phyloP scores from a whole-genome alignment of 35 echinoderm and acorn worm genomes.

The Chiridota heheva region DNA sequence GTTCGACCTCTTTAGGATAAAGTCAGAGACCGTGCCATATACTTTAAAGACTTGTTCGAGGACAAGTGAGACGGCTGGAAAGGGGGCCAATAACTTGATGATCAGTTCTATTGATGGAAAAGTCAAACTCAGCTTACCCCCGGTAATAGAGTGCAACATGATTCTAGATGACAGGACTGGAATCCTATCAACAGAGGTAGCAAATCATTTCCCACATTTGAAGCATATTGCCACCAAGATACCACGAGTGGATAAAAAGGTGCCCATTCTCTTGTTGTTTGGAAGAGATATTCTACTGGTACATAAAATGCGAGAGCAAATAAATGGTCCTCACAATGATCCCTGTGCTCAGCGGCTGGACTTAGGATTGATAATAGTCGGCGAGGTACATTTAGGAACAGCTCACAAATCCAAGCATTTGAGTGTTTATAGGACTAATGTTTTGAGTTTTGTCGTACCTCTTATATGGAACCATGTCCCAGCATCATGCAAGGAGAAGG shows the following conservation, averaged over 20 bases:
- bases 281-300: conserved; percentile 19
- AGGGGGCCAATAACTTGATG: not conserved
- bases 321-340: conserved; percentile 22
- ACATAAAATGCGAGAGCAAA: conserved; percentile 21
- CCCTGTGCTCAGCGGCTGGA: conserved; percentile 14
- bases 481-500: not conserved
- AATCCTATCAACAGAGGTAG: conserved; percentile 31
- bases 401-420: not conserved
- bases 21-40: not conserved
- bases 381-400: not conserved
- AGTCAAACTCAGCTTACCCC: not conserved
- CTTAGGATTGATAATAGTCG: conserved; percentile 9
- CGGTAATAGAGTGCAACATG: not conserved
- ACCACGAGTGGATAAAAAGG: not conserved
- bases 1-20: not conserved
- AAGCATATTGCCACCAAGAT: not conserved
- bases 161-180: conserved; percentile 30
- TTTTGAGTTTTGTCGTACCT: not conserved
- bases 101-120: conserved; percentile 27
- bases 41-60: conserved; percentile 15
- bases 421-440: not conserved
- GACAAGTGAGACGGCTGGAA: not conserved
- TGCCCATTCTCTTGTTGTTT: conserved; percentile 4
- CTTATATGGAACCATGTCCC: not conserved
- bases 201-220: not conserved